Base-by-base conservation (phyloP, 2,888 invertebrate species). In the Charanyca ferruginea region DNA sequence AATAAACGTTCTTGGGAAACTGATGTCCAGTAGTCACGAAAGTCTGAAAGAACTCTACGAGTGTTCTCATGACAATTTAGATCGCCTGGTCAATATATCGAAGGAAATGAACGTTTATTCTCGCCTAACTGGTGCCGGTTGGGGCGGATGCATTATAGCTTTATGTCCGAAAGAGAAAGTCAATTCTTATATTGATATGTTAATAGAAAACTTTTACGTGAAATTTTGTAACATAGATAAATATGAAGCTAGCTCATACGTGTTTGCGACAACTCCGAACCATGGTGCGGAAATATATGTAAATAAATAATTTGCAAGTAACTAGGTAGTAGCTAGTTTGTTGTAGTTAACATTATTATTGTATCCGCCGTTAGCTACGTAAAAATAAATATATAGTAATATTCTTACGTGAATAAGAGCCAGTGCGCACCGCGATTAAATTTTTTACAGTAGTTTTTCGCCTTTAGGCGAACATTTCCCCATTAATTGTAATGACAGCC, bases 121-220 rank as follows among this genome's bases (percentile, higher is more conserved):
- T n/a, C 97, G 99, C 57, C 95, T 99, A 44, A 99, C 99, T 1
- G 99, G 99, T 41, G 99, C 99, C 35, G 99, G 99, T 96, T 99
- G 99, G 99, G 99, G 99, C 42, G 99, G 99, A 6, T 99, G 99
- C 91, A 97, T 98, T 61, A 99, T 99, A 13, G 98, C 99, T 20
- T 93, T 99, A 77, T 97, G 98, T 61, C 96, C 96, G 0, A 96
- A 96, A 64, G 96, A 97, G 53, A 96, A 96, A 72, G 97, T 97
- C 7, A 91, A 96, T 16, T 91, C 96, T 72, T 98, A 98, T 88
- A 96, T 98, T 48, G 91, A 96, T 20, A 94, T 93, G 55, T 91
- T 99, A 61, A 97, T 97, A 89, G 95, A 97, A 57, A 96, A 97
- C 63, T 98, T 97, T 91, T 98, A 98, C 87, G 91, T 95, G 25